These are phyloP conservation scores for Pelecanus crispus DNA, from an alignment of 2,113 vertebrate genomes.

Conservation along the genomic window DNA sequence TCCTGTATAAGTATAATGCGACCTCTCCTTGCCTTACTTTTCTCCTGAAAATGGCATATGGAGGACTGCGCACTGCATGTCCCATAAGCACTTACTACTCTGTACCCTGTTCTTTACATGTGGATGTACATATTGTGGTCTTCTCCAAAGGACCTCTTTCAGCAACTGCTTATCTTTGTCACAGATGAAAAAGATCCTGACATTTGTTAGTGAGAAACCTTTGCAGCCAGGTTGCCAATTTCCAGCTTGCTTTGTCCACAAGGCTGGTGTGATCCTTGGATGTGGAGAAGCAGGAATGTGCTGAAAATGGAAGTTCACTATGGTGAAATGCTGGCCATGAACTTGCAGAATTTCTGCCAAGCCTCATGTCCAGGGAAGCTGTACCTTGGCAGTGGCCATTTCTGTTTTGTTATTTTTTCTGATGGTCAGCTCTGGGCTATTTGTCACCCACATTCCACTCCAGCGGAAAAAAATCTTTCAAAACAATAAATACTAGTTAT, in stretches of 20 bases:
- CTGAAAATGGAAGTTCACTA: not conserved
- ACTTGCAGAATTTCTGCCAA: not conserved
- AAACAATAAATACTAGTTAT: not conserved
- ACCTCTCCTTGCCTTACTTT: not conserved
- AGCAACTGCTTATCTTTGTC: not conserved
- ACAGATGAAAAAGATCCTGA: not conserved
- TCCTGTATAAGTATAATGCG: rapidly evolving
- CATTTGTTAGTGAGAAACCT: not conserved
- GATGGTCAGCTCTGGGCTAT: not conserved
- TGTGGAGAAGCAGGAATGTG: not conserved
- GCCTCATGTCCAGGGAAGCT: not conserved
- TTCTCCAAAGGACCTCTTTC: not conserved
- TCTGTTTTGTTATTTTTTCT: not conserved
- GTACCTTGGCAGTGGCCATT: not conserved
- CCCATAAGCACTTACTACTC: not conserved
- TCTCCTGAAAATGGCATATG: not conserved
- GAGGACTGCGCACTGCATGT: not conserved
- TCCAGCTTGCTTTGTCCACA: not conserved
- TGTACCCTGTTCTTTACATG: not conserved
- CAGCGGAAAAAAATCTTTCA: not conserved
- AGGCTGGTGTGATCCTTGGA: not conserved
- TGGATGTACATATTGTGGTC: not conserved
- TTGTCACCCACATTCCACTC: not conserved
- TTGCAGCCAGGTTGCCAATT: not conserved
- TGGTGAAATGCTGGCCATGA: not conserved